phyloP scores from a whole-genome alignment of 2,113 vertebrate genomes.

The Enhydra lutris region DNA sequence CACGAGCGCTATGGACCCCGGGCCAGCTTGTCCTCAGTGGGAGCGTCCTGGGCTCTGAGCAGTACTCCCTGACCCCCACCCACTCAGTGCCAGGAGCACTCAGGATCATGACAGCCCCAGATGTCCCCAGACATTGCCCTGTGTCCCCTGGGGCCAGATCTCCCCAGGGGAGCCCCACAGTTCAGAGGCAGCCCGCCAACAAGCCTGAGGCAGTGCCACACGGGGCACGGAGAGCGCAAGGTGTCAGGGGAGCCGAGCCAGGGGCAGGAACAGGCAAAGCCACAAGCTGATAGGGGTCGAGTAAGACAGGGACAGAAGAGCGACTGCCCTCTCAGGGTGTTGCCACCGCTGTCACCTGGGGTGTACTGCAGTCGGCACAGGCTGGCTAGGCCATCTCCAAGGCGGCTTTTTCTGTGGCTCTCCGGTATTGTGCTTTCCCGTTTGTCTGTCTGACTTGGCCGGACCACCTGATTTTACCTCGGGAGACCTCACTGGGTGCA shows the following conservation, averaged over 20 bases:
- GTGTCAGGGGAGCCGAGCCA: background rate
- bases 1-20: fast-evolving
- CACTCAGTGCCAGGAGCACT: background rate
- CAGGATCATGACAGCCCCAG: background rate
- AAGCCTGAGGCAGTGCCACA: background rate
- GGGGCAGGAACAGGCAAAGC: fast-evolving
- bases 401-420: background rate
- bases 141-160: background rate
- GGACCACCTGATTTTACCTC: fast-evolving
- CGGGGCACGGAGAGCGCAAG: fast-evolving
- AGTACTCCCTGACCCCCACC: background rate
- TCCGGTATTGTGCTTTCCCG: background rate
- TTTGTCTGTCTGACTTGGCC: background rate
- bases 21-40: background rate
- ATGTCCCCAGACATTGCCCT: background rate
- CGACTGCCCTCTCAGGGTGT: background rate
- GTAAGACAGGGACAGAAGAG: background rate
- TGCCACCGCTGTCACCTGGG: background rate
- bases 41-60: background rate
- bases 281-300: background rate
- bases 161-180: background rate
- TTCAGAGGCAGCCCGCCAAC: background rate
- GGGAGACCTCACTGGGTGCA: background rate
- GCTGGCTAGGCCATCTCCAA: background rate
- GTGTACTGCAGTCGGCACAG: fast-evolving